phyloP scores from a whole-genome alignment of 1,140 invertebrate species.

The Laodelphax striatellus region DNA sequence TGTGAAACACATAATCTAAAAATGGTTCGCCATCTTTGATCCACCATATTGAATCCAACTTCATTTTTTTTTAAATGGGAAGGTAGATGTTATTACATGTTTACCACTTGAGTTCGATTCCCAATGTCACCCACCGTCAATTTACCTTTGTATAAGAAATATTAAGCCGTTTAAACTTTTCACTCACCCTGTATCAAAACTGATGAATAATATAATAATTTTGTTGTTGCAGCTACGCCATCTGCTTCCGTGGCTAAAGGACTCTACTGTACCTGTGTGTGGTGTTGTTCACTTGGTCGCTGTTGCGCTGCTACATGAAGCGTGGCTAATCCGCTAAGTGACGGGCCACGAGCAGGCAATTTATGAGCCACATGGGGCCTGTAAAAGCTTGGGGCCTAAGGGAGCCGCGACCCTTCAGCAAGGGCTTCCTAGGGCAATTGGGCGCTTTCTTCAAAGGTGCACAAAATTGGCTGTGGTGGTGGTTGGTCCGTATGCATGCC shows the following conservation, averaged over 20 bases:
- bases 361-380: constrained; percentile 8
- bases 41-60: too few relatives aligned
- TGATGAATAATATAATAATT: neutral
- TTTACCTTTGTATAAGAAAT: too few relatives aligned
- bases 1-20: too few relatives aligned
- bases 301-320: constrained; percentile 23
- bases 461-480: too few relatives aligned
- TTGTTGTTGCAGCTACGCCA: constrained; percentile 25
- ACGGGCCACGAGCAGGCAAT: constrained; percentile 26
- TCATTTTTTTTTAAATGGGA: too few relatives aligned
- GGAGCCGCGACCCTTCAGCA: constrained; percentile 19
- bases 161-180: too few relatives aligned
- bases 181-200: too few relatives aligned
- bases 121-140: too few relatives aligned
- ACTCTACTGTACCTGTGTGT: constrained; percentile 23
- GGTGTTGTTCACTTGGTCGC: constrained; percentile 15
- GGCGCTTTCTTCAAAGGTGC: constrained; percentile 18
- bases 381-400: constrained; percentile 15
- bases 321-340: constrained; percentile 25
- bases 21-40: too few relatives aligned
- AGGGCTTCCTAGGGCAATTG: constrained; percentile 22
- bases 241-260: constrained; percentile 27
- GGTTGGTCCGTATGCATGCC: too few relatives aligned
- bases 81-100: too few relatives aligned
- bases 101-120: too few relatives aligned